Evolutionary conservation across 2,888 invertebrate genomes (phyloP), one percentile per base, ranked within the genome.

Genomic region (Drosophila fulvimacula): DNA sequence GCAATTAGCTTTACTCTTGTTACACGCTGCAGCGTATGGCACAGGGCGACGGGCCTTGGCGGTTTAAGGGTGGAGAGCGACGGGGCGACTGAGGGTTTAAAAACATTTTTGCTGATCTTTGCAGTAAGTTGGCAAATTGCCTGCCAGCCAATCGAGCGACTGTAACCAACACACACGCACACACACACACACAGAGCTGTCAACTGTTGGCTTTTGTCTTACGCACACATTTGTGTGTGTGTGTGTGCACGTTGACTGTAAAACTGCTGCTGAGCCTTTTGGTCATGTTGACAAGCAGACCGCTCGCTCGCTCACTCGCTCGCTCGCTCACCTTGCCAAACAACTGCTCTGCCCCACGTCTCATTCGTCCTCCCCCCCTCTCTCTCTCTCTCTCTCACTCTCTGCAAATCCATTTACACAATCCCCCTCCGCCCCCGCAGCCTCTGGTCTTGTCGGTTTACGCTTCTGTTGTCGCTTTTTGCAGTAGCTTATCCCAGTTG

Each of bases 91-190:
- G 27, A 17, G 34, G 38, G 30, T 17, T 66, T 65, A 21, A 74
- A 74, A 79, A 69, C 60, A 76, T 82, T 83, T 83, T 80, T 85
- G 85, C 85, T 85, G 85, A 85, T 85, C 85, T 84, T 87, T 87
- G 85, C 89, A 87, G 79, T 82, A 85, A 89, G 89, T 87, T 85
- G 75, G 86, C 83, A 88, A 88, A 83, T 88, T 83, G 89, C 75
- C 80, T 85, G 82, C 75, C 85, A 81, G 67, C 75, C 81, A 68
- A 84, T 78, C 69, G 69, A 81, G 67, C 68, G 68, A 68, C 64
- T 75, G 62, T 52, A 67, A 15, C 59, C 64, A 30, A 46, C 46
- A 42, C 36, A 21, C 15, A 10, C 56, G 32, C 38, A 49, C 41
- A 17, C 32, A 42, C 36, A 17, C 32, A 42, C 36, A 59, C 52